Evolutionary conservation across 2,797 vertebrate species (phyloP).

Genomic region (Malurus leucopterus): DNA sequence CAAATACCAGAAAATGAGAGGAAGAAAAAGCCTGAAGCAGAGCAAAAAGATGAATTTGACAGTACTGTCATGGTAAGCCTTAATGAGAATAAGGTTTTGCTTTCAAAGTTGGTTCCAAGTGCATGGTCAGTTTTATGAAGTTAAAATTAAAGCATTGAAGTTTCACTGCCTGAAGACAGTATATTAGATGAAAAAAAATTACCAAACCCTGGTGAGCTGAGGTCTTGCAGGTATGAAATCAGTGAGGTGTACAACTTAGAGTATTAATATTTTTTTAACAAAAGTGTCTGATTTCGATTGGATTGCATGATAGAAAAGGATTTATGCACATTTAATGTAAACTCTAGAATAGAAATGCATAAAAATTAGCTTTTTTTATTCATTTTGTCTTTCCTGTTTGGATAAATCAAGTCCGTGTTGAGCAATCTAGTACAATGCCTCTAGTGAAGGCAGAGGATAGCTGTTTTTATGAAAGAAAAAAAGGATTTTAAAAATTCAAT

Average conservation of each 20-base stretch:
- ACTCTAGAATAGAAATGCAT: not conserved
- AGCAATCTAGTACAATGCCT: not conserved
- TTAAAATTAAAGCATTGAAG: not conserved
- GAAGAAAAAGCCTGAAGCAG: not conserved
- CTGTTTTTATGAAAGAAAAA: not conserved
- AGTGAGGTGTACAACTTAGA: not conserved
- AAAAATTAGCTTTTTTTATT: not conserved
- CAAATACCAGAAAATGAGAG: not conserved
- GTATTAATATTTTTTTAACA: not conserved
- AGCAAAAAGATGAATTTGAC: conserved; percentile 16
- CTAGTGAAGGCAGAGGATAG: not conserved
- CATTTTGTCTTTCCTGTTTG: not conserved
- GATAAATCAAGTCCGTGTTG: not conserved
- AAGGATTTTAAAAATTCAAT: not conserved
- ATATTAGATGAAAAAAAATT: not conserved
- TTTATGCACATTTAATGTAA: not conserved
- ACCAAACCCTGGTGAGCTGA: not conserved
- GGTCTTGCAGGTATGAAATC: not conserved
- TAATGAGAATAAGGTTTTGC: not conserved
- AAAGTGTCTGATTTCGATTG: not conserved
- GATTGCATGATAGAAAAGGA: not conserved
- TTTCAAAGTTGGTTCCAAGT: not conserved
- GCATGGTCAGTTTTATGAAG: not conserved
- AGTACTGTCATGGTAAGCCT: conserved; percentile 27
- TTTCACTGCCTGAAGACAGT: not conserved